These are phyloP conservation scores for Dysmachus trigonus DNA, from an alignment of 2,888 invertebrate genomes.

Conservation along the genomic window DNA sequence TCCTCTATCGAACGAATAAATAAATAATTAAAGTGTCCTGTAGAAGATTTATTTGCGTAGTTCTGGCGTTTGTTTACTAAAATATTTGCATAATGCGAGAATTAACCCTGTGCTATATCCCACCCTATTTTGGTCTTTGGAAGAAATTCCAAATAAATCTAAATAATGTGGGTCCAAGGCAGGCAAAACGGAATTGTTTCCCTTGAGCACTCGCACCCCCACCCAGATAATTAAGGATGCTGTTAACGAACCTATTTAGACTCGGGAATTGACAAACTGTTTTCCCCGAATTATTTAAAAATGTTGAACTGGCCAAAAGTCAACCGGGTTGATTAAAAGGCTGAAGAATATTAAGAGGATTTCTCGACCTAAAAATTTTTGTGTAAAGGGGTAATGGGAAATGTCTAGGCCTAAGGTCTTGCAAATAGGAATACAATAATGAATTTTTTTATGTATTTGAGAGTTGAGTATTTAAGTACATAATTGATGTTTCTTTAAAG, in stretches of 20 bases:
- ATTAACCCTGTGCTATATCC: not conserved
- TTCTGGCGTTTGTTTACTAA: not conserved
- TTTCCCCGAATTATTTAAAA: not conserved
- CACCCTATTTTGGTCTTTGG: not conserved
- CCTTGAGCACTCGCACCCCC: not conserved
- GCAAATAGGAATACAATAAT: too few relatives aligned
- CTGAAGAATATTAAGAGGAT: not conserved
- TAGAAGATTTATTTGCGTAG: constrained; percentile 7
- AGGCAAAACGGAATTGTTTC: not conserved
- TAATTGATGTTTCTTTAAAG: too few relatives aligned
- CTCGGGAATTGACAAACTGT: not conserved
- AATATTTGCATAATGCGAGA: constrained; percentile 21
- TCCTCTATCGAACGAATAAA: constrained; percentile 26
- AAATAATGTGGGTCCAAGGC: not conserved
- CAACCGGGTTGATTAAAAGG: not conserved
- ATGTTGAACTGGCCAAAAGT: not conserved
- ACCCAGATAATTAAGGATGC: not conserved
- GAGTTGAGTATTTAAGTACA: too few relatives aligned
- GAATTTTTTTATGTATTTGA: too few relatives aligned
- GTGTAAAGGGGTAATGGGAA: not conserved
- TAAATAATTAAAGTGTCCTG: constrained; percentile 29
- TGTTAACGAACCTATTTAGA: not conserved
- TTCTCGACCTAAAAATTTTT: not conserved
- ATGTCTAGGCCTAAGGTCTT: too few relatives aligned
- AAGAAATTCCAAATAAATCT: not conserved